Evolutionary conservation across 1,140 invertebrate species (phyloP), one percentile per base, ranked within the genome.

Genomic region (Aleiodes sp.): DNA sequence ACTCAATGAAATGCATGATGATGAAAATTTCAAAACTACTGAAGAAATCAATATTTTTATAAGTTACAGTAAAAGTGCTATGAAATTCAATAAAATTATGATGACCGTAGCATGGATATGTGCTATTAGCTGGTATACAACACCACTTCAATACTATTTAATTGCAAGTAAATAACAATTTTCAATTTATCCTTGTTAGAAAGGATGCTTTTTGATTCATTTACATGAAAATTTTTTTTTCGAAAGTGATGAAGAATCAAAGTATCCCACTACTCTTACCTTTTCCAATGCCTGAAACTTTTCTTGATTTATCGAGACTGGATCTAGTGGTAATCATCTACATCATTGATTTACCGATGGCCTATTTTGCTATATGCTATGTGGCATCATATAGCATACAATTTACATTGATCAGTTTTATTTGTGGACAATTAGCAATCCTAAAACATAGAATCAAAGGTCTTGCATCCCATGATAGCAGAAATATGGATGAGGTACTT

Each of bases 81-180:
- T 9, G 28, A 16, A 2, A 0, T 26, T 19, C 9, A 28, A 61
- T 16, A 31, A 14, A 33, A 19, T 61, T 4, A 28, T 24, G 0
- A 39, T 28, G 12, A 12, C 8, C 1, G 14, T 59, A 3, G 4
- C 31, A 1, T 4, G 19, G 24, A 21, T 10, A 1, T 10, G 33
- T 6, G 21, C 0, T n/a, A 8, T 67, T n/a, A 37, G 7, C n/a
- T 67, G 65, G 65, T 67, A 37, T 19, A 14, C 19, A 28, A 31
- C 29, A 24, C 65, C 65, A 39, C 28, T 67, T 9, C 52, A 60
- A 37, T 33, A 26, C 4, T 67, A 67, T 19, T 0, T 59, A 14
- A 8, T 67, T 39, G 31, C 57, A 16, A 33, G 65, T 67, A 43
- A 67, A 52, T 67, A 31, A 33, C 52, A 39, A n/a, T 12, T n/a